Evolutionary conservation across 1,140 invertebrate species (phyloP).

Genomic region (Zaprionus kolodkinae): DNA sequence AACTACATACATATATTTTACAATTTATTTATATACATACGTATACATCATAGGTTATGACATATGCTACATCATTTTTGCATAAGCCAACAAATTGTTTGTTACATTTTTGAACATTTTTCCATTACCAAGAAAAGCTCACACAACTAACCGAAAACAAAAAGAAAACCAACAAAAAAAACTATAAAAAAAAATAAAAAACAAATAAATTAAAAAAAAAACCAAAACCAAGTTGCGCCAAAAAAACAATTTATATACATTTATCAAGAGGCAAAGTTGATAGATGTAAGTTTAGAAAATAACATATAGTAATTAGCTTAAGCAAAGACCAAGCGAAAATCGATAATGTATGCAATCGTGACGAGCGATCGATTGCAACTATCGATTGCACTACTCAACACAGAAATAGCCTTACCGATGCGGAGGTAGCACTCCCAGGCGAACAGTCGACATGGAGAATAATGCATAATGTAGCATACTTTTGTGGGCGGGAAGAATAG

Average conservation of each 20-base stretch:
- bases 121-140: constrained; percentile 61
- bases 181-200: constrained; percentile 10
- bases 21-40: constrained; percentile 72
- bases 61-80: constrained; percentile 69
- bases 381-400: constrained; percentile 11
- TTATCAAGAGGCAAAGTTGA: constrained; percentile 51
- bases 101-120: constrained; percentile 75
- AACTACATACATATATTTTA: constrained; percentile 74
- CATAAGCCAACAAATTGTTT: constrained; percentile 72
- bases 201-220: constrained; percentile 19
- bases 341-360: constrained; percentile 47
- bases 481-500: constrained; percentile 4
- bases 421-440: background rate
- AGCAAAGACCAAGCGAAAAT: constrained; percentile 65
- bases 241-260: constrained; percentile 62
- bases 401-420: constrained; percentile 56
- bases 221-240: constrained; percentile 44
- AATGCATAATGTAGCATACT: constrained; percentile 1
- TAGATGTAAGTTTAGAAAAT: constrained; percentile 49
- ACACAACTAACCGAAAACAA: constrained; percentile 44
- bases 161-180: constrained; percentile 33
- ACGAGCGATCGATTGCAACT: background rate
- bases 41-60: constrained; percentile 59
- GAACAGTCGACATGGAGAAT: background rate
- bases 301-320: constrained; percentile 63